Evolutionary conservation across 2,113 vertebrate species (phyloP), one percentile per base, ranked within the genome.

Genomic region (Ciconia stormi): DNA sequence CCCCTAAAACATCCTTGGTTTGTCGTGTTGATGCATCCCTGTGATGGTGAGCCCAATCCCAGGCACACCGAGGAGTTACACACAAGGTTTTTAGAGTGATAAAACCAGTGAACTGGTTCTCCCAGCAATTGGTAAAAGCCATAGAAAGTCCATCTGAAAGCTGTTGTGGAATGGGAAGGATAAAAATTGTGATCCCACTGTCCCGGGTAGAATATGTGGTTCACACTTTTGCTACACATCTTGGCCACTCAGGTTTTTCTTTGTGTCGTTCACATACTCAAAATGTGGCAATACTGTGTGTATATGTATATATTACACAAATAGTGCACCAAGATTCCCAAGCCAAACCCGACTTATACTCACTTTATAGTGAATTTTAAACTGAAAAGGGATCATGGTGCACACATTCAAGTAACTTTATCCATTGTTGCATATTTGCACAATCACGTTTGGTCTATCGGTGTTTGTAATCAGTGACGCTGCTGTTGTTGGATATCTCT

Each of bases 391-490:
- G 14, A 16, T n/a, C 12, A 2, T 1, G 34, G n/a, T 18, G 27
- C 67, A 40, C 32, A 8, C 3, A 1, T 26, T 36, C 15, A 10
- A 17, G 4, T 8, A 30, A 2, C 30, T 38, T 36, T 26, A 13
- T 7, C 58, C 7, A 2, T 5, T 30, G 61, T 1, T 7, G 30
- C 4, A 0, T 4, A 6, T 25, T 36, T 16, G 23, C 61, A 32
- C 1, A 1, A 16, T 18, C 11, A 2, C 0, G 6, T 29, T 23
- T 23, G 72, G 2, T 16, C 38, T 18, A 0, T 4, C 1, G 2
- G 29, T 18, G 52, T 6, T 1, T 5, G 58, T 3, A 46, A 21
- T 6, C 22, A 16, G 22, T 11, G 30, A 5, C 1, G 1, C 27
- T 47, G 55, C 77, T 29, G 27, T 3, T 23, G 55, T 13, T 23